phyloP scores from a whole-genome alignment of 92 coral and sea anemone genomes.

The Paragorgia papillata region DNA sequence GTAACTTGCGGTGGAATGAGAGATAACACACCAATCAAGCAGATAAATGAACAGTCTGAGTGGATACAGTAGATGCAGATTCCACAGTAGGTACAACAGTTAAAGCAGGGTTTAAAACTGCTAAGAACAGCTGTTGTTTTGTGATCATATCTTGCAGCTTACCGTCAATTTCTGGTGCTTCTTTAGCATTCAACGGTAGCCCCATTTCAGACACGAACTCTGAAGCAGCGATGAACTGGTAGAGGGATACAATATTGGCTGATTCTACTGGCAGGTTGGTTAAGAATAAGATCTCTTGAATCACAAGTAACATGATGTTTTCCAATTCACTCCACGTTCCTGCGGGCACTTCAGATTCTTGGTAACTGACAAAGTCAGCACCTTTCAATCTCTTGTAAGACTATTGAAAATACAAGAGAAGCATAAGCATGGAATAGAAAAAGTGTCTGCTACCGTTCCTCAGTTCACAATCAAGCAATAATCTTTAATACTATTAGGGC shows the following conservation, averaged over 20 bases:
- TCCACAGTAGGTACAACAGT: too few relatives aligned
- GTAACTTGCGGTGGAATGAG: too few relatives aligned
- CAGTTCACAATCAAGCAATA: too few relatives aligned
- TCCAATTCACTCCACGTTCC: slow-evolving; percentile 38
- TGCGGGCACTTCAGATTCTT: slow-evolving; percentile 16
- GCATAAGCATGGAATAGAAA: too few relatives aligned
- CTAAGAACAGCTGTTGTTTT: slow-evolving; percentile 32
- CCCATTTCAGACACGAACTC: slow-evolving; percentile 29
- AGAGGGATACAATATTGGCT: slow-evolving; percentile 29
- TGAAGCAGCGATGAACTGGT: slow-evolving; percentile 32
- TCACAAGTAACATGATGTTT: slow-evolving; percentile 32
- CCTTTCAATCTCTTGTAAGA: slow-evolving; percentile 46
- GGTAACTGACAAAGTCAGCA: slow-evolving; percentile 28
- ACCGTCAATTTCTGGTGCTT: slow-evolving; percentile 3
- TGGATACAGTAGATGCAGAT: too few relatives aligned
- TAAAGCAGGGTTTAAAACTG: slow-evolving; percentile 18
- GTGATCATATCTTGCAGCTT: slow-evolving; percentile 18
- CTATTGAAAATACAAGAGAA: slow-evolving; percentile 6
- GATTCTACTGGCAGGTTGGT: slow-evolving; percentile 34
- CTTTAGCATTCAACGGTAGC: slow-evolving; percentile 24
- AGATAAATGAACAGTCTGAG: too few relatives aligned
- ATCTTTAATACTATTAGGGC: too few relatives aligned
- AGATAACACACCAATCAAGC: too few relatives aligned
- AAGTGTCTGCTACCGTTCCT: too few relatives aligned
- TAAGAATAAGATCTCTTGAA: slow-evolving; percentile 32